Conservation (phyloP, 2,888 invertebrate genomes). For the Hirtodrosophila histrioides region DNA sequence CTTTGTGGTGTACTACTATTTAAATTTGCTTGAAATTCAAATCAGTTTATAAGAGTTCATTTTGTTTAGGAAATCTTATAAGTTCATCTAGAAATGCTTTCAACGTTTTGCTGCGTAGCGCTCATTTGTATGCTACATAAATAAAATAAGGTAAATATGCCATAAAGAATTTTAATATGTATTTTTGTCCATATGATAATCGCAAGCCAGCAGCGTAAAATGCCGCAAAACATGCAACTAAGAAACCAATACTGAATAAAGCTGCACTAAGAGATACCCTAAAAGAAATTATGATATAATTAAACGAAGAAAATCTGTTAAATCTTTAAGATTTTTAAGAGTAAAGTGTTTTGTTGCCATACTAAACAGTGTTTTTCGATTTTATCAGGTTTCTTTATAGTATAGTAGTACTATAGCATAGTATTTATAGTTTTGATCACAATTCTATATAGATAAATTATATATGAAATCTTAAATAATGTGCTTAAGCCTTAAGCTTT, state of each 20-base stretch:
- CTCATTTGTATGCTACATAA: conserved; percentile 60
- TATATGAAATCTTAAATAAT: no score
- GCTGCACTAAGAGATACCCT: conserved; percentile 18
- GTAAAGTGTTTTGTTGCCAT: no score
- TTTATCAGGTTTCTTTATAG: no score
- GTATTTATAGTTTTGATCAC: no score
- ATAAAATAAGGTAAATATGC: conserved; percentile 23
- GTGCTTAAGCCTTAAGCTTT: no score
- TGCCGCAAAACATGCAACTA: conserved; percentile 57
- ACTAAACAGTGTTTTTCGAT: no score
- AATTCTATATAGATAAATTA: no score
- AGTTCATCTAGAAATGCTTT: neutral
- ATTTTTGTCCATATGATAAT: conserved; percentile 41
- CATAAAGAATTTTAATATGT: conserved; percentile 46
- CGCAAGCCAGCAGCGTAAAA: conserved; percentile 31
- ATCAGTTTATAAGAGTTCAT: neutral
- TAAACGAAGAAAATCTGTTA: no score
- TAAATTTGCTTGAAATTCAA: neutral
- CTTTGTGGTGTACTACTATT: no score
- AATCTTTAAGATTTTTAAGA: no score
- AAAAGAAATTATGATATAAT: neutral
- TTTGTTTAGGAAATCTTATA: neutral
- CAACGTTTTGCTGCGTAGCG: conserved; percentile 26
- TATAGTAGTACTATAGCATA: no score
- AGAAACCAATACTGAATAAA: neutral